These are phyloP conservation scores for Vulpes ferrilata DNA, from an alignment of 2,113 vertebrate species.

Conservation along the genomic window DNA sequence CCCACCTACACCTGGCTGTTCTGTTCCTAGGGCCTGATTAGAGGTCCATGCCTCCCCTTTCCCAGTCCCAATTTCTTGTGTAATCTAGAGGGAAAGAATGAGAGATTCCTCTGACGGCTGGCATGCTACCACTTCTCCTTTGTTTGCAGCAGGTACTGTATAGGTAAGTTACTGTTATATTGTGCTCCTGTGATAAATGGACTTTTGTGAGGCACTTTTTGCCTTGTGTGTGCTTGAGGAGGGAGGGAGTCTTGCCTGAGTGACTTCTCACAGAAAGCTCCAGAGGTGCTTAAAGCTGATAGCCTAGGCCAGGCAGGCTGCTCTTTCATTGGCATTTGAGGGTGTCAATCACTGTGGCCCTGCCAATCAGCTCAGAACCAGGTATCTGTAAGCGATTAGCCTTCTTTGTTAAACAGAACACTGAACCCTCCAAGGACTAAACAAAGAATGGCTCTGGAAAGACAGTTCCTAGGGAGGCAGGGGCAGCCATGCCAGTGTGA, in stretches of 20 bases:
- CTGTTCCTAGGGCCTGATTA: not conserved
- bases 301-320: conserved; percentile 39
- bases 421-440: conserved; percentile 60
- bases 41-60: not conserved
- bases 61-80: conserved; percentile 23
- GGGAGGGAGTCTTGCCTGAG: conserved; percentile 59
- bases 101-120: conserved; percentile 18
- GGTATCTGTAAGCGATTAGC: conserved; percentile 53
- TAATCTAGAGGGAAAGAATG: not conserved
- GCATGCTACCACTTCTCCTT: conserved; percentile 46
- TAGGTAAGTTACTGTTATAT: conserved; percentile 60
- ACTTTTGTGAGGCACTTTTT: conserved; percentile 66
- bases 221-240: not conserved
- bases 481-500: not conserved
- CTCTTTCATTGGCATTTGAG: conserved; percentile 61
- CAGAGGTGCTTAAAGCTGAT: conserved; percentile 60
- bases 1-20: not conserved
- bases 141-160: conserved; percentile 16
- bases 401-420: conserved; percentile 73
- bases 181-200: conserved; percentile 58
- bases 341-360: conserved; percentile 55
- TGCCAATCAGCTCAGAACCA: conserved; percentile 66
- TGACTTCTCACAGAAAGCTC: conserved; percentile 71
- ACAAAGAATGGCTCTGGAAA: conserved; percentile 69
- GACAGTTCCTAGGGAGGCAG: conserved; percentile 14